phyloP scores from a whole-genome alignment of 2,888 invertebrate genomes.

The Brenthis hecate region DNA sequence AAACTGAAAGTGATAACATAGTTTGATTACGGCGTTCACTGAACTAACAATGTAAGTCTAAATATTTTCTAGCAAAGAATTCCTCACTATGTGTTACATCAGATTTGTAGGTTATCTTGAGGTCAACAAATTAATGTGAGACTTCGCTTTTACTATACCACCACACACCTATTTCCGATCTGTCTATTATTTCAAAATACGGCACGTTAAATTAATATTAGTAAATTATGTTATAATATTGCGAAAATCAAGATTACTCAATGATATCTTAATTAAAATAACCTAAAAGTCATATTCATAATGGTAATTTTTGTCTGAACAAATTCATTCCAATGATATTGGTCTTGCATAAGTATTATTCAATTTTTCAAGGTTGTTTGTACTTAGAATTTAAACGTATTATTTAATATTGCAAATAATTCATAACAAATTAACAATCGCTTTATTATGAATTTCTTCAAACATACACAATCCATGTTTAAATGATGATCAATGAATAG shows the following conservation, averaged over 20 bases:
- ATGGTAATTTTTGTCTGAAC: no score
- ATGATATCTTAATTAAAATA: no score
- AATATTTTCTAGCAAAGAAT: background rate
- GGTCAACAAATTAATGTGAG: background rate
- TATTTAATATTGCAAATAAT: background rate
- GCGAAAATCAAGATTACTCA: no score
- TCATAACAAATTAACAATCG: background rate
- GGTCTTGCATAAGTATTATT: no score
- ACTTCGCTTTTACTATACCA: background rate
- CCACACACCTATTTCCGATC: no score
- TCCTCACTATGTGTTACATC: background rate
- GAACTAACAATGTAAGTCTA: conserved; percentile 14
- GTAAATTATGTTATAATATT: no score
- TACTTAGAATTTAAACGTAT: no score
- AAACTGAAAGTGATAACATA: conserved; percentile 1
- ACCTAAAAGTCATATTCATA: no score
- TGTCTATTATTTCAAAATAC: no score
- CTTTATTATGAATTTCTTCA: conserved; percentile 3
- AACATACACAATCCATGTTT: background rate
- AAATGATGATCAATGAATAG: background rate
- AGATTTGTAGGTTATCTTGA: background rate
- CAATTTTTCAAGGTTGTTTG: no score
- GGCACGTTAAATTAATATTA: no score
- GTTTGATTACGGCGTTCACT: background rate
- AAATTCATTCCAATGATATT: no score